Conservation (phyloP, 2,113 vertebrate genomes). For the Vireo altiloquus region DNA sequence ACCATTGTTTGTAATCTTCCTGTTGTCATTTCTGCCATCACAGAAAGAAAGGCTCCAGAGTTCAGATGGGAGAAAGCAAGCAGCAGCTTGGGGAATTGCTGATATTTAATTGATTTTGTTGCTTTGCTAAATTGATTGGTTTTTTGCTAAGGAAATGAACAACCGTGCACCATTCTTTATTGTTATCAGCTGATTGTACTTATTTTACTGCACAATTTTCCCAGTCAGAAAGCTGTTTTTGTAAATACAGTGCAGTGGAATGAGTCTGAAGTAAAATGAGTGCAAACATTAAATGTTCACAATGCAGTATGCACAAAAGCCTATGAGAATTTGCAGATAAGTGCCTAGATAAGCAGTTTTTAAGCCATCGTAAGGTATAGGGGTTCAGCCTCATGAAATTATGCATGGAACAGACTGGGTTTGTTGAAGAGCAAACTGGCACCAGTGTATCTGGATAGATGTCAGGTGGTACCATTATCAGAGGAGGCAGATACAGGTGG, state of each 20-base stretch:
- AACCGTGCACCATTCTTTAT: background rate
- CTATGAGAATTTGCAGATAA: background rate
- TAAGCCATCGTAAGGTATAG: background rate
- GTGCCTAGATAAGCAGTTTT: background rate
- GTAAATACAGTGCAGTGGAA: background rate
- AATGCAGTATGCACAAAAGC: background rate
- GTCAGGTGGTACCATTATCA: background rate
- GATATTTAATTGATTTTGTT: constrained; percentile 55
- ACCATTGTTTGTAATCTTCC: background rate
- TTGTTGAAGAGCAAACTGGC: background rate
- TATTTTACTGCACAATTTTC: constrained; percentile 10
- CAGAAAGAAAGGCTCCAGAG: background rate
- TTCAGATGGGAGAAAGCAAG: background rate
- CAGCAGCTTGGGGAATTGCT: constrained; percentile 6
- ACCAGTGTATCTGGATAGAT: background rate
- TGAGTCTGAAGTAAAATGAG: background rate
- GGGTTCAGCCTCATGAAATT: background rate
- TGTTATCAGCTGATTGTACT: constrained; percentile 34
- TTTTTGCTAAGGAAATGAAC: constrained; percentile 45
- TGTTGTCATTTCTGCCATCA: background rate
- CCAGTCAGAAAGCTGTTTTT: background rate
- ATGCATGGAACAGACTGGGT: background rate
- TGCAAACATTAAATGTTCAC: background rate
- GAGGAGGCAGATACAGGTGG: background rate
- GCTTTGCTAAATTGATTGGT: constrained; percentile 47